Evolutionary conservation across 2,888 invertebrate genomes (phyloP).

Genomic region (Coelopa pilipes): DNA sequence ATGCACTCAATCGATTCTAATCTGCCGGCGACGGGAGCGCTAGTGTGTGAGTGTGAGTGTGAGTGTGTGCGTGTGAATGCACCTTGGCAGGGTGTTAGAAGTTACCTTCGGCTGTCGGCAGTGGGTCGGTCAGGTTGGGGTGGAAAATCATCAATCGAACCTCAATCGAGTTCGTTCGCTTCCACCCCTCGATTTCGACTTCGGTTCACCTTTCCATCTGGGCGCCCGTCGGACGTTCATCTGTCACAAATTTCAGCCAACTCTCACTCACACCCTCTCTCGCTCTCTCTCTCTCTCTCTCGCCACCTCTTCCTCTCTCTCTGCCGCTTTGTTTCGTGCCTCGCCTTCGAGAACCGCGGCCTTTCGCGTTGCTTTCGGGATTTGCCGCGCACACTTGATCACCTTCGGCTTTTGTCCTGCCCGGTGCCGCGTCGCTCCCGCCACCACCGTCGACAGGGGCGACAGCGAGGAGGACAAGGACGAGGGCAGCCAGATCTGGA

Average conservation of each 20-base stretch:
- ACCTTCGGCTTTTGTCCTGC: constrained; percentile 19
- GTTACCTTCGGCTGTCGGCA: constrained; percentile 11
- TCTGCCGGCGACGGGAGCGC: constrained; percentile 31
- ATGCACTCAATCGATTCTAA: constrained; percentile 49
- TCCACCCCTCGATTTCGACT: background rate
- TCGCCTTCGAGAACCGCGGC: constrained; percentile 3
- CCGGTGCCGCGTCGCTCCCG: background rate
- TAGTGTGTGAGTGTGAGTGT: constrained; percentile 7
- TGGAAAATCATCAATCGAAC: background rate
- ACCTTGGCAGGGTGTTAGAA: constrained; percentile 22
- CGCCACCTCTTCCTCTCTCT: too few relatives aligned
- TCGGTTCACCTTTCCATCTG: constrained; percentile 9
- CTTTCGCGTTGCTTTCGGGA: constrained; percentile 16
- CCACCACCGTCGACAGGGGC: background rate
- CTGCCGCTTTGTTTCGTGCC: background rate
- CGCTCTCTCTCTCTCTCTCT: too few relatives aligned
- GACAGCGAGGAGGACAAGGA: too few relatives aligned
- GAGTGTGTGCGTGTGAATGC: constrained; percentile 17
- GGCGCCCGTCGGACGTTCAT: constrained; percentile 2
- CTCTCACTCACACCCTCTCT: background rate
- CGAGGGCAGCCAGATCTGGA: too few relatives aligned
- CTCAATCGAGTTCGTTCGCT: background rate
- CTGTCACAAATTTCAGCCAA: constrained; percentile 33
- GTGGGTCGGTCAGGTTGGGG: constrained; percentile 14
- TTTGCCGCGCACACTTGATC: constrained; percentile 36